phyloP scores from a whole-genome alignment of 1,140 invertebrate genomes.

The Trichonephila clavipes region DNA sequence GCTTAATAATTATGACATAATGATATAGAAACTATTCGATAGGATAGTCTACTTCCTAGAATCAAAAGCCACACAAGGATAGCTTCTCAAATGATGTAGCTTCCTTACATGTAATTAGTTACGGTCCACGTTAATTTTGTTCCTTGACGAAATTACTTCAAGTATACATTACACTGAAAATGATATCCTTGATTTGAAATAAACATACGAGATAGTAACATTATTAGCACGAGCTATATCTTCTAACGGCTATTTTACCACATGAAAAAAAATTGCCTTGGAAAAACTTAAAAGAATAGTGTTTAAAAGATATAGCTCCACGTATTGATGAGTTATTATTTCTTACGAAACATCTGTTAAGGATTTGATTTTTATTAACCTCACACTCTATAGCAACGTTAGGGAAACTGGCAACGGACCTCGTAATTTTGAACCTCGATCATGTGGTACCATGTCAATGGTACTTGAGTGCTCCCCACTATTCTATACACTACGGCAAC shows the following conservation, averaged over 20 bases:
- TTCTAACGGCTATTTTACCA: neutral
- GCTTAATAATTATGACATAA: neutral
- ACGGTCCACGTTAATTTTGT: neutral
- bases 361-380: too few relatives aligned
- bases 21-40: neutral
- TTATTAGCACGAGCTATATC: neutral
- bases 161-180: constrained; percentile 4
- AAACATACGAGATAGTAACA: neutral
- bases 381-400: too few relatives aligned
- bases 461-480: too few relatives aligned
- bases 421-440: too few relatives aligned
- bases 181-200: neutral
- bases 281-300: neutral
- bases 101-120: constrained; percentile 1
- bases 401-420: too few relatives aligned
- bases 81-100: neutral
- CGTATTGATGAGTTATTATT: too few relatives aligned
- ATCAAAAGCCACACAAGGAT: neutral
- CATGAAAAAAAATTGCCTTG: neutral
- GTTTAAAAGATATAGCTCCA: too few relatives aligned
- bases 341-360: too few relatives aligned
- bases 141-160: neutral
- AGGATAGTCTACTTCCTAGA: neutral
- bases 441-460: too few relatives aligned
- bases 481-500: too few relatives aligned